Conservation (phyloP, 2,888 invertebrate species). For the Caprella mutica region DNA sequence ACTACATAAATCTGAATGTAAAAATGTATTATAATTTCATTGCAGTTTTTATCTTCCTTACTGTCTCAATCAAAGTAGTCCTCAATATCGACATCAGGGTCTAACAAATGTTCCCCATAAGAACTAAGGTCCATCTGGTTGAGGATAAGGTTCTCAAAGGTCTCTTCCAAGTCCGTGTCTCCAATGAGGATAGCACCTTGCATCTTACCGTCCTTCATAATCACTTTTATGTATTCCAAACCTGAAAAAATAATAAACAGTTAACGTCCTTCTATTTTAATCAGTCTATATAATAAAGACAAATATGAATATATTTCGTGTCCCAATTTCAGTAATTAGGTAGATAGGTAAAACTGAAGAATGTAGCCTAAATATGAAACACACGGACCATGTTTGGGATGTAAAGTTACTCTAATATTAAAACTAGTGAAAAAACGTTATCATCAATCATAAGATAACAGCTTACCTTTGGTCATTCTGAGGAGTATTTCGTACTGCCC, state of each 20-base stretch:
- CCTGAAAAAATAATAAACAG: too few relatives aligned
- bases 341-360: neutral
- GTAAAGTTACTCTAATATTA: neutral
- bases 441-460: neutral
- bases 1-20: too few relatives aligned
- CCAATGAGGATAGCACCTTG: conserved; percentile 93
- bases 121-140: conserved; percentile 80
- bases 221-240: conserved; percentile 60
- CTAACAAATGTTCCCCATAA: conserved; percentile 81
- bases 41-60: too few relatives aligned
- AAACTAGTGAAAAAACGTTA: neutral
- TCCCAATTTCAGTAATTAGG: neutral
- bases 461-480: conserved; percentile 59
- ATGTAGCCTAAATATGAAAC: neutral
- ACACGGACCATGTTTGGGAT: neutral
- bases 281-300: too few relatives aligned
- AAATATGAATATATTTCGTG: too few relatives aligned
- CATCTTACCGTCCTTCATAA: conserved; percentile 67
- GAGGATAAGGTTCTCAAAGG: conserved; percentile 92
- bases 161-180: conserved; percentile 93
- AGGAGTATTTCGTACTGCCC: conserved; percentile 67
- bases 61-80: conserved; percentile 93
- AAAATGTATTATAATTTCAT: too few relatives aligned
- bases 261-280: too few relatives aligned
- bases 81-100: conserved; percentile 93